Percentiles rank a stretch among this genome's conserved stretches.
phyloP scores from a whole-genome alignment of 1,140 invertebrate species.

The Platorchestia sp. region DNA sequence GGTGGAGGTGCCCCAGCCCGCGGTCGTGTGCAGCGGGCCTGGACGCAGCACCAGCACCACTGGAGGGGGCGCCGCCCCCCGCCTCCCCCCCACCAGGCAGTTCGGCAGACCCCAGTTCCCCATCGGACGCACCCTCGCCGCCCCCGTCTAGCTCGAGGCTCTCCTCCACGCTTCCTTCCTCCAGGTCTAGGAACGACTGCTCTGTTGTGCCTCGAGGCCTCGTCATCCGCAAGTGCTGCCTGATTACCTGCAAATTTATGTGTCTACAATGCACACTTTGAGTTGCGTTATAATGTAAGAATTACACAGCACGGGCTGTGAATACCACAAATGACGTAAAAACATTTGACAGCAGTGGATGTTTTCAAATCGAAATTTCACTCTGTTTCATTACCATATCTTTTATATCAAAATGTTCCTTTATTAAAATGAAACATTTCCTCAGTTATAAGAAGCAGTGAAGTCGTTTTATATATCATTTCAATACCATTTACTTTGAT shows the following conservation, averaged over 20 bases:
- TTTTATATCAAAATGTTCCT: no score
- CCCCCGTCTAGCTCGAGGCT: not conserved
- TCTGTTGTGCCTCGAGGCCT: constrained; percentile 49
- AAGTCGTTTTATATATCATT: no score
- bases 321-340: no score
- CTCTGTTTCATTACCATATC: no score
- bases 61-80: not conserved
- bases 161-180: not conserved
- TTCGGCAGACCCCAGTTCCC: not conserved
- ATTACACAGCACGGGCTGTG: not conserved
- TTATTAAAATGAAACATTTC: no score
- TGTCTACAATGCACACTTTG: not conserved
- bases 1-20: not conserved
- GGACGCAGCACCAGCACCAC: not conserved
- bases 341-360: no score
- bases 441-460: no score
- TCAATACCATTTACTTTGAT: no score
- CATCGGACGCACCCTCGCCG: not conserved
- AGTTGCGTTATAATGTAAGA: not conserved
- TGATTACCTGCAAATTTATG: constrained; percentile 12
- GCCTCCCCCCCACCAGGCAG: not conserved
- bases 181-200: not conserved
- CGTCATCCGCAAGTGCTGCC: constrained; percentile 68
- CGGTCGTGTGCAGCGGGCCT: not conserved
- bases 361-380: no score